Percentiles rank a stretch among this genome's conserved stretches.
These are phyloP conservation scores for Nesospiza acunhae DNA, from an alignment of 2,113 vertebrate species.

Conservation along the genomic window DNA sequence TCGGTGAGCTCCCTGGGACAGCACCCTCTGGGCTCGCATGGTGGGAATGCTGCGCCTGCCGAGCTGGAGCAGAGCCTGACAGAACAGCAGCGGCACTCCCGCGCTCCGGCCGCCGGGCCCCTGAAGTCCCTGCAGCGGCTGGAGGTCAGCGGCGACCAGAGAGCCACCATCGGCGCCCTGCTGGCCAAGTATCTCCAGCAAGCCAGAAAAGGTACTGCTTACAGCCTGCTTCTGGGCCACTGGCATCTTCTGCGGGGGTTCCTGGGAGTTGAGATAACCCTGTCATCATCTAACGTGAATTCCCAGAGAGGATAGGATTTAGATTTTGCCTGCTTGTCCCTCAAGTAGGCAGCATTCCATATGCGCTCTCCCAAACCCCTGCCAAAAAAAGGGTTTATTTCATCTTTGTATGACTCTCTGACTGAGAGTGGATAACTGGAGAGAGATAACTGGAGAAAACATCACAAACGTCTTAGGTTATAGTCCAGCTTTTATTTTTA, in stretches of 20 bases:
- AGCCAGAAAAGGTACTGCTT: slow-evolving; percentile 84
- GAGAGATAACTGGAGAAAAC: neutral
- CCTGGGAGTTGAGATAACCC: neutral
- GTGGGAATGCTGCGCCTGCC: slow-evolving; percentile 54
- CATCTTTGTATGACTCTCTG: neutral
- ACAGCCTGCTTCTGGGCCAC: neutral
- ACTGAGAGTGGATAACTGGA: neutral
- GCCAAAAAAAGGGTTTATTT: neutral
- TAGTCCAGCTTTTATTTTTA: neutral
- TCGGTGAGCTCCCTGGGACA: slow-evolving; percentile 80
- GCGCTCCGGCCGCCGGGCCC: slow-evolving; percentile 65
- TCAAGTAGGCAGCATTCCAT: neutral
- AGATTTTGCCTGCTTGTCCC: neutral
- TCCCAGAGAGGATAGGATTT: neutral
- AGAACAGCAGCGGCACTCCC: slow-evolving; percentile 64
- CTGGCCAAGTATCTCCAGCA: slow-evolving; percentile 88
- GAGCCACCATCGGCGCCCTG: slow-evolving; percentile 83
- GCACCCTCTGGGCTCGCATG: slow-evolving; percentile 63
- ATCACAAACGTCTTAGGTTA: neutral
- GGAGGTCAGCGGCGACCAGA: slow-evolving; percentile 74
- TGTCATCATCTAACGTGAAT: neutral
- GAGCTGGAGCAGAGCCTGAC: slow-evolving; percentile 59
- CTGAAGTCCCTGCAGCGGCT: slow-evolving; percentile 67
- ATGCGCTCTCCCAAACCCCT: neutral
- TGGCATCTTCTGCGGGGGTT: neutral